Base-by-base conservation (phyloP, 2,113 vertebrate species). In the Pontoporia blainvillei region DNA sequence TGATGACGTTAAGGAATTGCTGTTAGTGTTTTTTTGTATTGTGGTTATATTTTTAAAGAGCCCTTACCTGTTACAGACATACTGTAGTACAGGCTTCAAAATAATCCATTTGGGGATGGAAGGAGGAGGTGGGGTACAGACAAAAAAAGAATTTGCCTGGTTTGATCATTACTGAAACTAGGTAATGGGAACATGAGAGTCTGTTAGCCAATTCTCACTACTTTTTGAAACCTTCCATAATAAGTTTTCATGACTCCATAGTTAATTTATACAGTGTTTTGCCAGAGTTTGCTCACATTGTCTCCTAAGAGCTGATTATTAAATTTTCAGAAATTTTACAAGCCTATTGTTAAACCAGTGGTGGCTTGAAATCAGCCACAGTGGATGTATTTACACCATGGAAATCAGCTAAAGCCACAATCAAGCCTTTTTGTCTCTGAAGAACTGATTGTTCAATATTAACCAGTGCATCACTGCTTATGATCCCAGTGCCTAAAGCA, bases 241-340 rank as follows among this genome's bases (percentile, higher is more conserved):
- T 46, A 86, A 15, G 31, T n/a, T 78, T 94, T 86, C 59, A 31
- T 66, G 67, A 54, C 11, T 39, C 39, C 14, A 31, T 31, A 36
- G 12, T 57, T 84, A 95, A 62, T 13, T 36, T 81, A 52, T 12
- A 34, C 27, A 72, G 8, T 41, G 20, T 90, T 81, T 85, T 71
- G 39, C 36, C 82, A 20, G 27, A 89, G 46, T 18, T 82, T 59
- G 13, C 23, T 46, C 62, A 94, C 29, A 44, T 8, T 79, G 27
- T 6, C 46, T 95, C 46, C 46, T 23, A 46, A 83, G 31, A 76
- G 4, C 1, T 61, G 67, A 62, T 23, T 36, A 23, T 34, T 62
- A 76, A 85, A 76, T 72, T 79, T 92, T 92, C 25, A 81, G 62
- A 93, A 96, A 66, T 78, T 73, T 84, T 67, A 90, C 5, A 11